Conservation (phyloP, 2,797 vertebrate species). For the Babyrousa celebensis region DNA sequence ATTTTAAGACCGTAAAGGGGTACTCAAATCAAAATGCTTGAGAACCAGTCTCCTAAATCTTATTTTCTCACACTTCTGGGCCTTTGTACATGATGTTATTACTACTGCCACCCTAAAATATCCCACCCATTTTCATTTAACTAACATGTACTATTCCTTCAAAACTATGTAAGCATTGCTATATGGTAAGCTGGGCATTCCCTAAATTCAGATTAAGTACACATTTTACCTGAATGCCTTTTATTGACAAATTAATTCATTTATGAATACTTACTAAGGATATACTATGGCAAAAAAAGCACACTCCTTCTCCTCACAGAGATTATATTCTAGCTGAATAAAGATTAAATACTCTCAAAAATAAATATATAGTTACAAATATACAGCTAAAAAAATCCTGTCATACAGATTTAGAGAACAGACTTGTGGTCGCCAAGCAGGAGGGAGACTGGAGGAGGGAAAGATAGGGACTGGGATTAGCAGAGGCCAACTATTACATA, state of each 20-base stretch:
- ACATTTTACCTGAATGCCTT: background rate
- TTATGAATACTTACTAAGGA: constrained; percentile 35
- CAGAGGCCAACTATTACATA: too few species aligned
- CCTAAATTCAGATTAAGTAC: background rate
- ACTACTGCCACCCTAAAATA: background rate
- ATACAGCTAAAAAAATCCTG: background rate
- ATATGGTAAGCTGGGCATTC: background rate
- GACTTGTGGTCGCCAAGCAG: too few species aligned
- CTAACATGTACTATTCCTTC: background rate
- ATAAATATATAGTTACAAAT: constrained; percentile 15
- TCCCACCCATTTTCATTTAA: background rate
- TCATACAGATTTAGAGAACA: background rate
- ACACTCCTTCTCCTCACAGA: background rate
- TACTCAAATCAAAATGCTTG: background rate
- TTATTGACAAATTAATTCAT: constrained; percentile 1
- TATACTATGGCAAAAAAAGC: background rate
- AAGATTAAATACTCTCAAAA: constrained; percentile 36
- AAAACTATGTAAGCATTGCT: background rate
- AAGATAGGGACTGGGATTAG: too few species aligned
- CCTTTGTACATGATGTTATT: background rate
- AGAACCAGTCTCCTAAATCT: background rate
- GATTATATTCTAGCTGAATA: background rate
- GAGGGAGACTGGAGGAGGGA: too few species aligned
- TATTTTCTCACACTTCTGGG: constrained; percentile 31
- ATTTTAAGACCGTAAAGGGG: constrained; percentile 7